These are phyloP conservation scores for Philereme transversata DNA, from an alignment of 2,888 invertebrate genomes.

Conservation along the genomic window DNA sequence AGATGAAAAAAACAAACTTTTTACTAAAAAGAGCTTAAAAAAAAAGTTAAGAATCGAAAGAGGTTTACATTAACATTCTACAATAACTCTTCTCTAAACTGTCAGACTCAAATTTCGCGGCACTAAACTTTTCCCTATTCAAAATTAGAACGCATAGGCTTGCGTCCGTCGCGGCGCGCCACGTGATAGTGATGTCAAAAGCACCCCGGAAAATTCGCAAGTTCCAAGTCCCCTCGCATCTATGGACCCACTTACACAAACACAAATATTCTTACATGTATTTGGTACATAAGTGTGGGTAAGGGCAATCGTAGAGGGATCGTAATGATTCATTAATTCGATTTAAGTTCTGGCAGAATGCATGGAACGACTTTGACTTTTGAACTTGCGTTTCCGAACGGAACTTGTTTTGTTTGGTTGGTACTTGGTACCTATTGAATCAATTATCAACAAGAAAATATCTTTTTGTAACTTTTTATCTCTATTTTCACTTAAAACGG, in stretches of 20 bases:
- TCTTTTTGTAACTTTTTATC: too few species aligned
- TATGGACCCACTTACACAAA: constrained; percentile 19
- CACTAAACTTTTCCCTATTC: constrained; percentile 41
- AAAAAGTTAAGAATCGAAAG: not conserved
- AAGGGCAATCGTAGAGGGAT: constrained; percentile 60
- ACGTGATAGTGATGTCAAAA: constrained; percentile 75
- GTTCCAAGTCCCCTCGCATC: constrained; percentile 56
- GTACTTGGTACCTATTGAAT: not conserved
- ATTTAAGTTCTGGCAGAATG: constrained; percentile 41
- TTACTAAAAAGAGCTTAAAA: too few species aligned
- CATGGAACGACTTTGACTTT: constrained; percentile 60
- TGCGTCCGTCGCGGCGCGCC: constrained; percentile 75
- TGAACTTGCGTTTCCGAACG: constrained; percentile 46
- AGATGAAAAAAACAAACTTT: too few species aligned
- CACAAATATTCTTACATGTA: constrained; percentile 3
- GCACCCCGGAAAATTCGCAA: constrained; percentile 71
- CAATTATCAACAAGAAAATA: too few species aligned
- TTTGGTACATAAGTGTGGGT: constrained; percentile 17
- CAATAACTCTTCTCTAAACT: constrained; percentile 5
- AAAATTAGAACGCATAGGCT: constrained; percentile 66
- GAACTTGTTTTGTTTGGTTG: constrained; percentile 18
- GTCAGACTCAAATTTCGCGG: constrained; percentile 12
- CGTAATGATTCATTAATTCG: constrained; percentile 77
- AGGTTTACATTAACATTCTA: not conserved
- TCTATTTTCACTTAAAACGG: too few species aligned